Percentiles rank a stretch among this genome's conserved stretches.
Conservation (phyloP, 30 jellyfish, hydroid and myxozoan genomes). For the Aurelia sp. region DNA sequence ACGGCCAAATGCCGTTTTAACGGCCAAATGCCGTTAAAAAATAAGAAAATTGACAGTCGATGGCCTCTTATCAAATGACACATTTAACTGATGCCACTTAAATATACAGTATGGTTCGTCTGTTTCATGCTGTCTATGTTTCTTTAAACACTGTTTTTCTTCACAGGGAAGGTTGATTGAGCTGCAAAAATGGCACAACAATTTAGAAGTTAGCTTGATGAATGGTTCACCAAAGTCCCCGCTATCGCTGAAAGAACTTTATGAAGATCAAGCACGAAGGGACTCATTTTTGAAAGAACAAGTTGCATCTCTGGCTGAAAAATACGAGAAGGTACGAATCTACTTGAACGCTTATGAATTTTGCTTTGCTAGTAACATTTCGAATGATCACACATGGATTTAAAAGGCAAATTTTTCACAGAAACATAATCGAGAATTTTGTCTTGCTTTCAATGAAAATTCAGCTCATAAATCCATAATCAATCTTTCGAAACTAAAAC, state of each 20-base stretch:
- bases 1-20: no score
- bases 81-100: not conserved
- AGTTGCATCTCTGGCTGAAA: constrained; percentile 44
- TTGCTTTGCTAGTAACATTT: no score
- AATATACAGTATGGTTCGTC: not conserved
- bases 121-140: not conserved
- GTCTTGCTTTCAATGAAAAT: no score
- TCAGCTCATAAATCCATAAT: no score
- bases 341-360: no score
- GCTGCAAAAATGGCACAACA: constrained; percentile 84
- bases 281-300: constrained; percentile 46
- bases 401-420: no score
- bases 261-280: constrained; percentile 67
- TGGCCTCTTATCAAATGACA: no score
- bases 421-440: no score
- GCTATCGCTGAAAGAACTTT: constrained; percentile 24
- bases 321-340: constrained; percentile 26
- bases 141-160: not conserved
- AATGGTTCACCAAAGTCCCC: constrained; percentile 47
- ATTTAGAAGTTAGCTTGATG: constrained; percentile 51
- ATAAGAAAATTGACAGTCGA: no score
- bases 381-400: no score
- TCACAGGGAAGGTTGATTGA: constrained; percentile 48
- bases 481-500: no score
- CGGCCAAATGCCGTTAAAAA: no score